Base-by-base conservation (phyloP, 2,888 invertebrate species). In the Notocelia uddmanniana region DNA sequence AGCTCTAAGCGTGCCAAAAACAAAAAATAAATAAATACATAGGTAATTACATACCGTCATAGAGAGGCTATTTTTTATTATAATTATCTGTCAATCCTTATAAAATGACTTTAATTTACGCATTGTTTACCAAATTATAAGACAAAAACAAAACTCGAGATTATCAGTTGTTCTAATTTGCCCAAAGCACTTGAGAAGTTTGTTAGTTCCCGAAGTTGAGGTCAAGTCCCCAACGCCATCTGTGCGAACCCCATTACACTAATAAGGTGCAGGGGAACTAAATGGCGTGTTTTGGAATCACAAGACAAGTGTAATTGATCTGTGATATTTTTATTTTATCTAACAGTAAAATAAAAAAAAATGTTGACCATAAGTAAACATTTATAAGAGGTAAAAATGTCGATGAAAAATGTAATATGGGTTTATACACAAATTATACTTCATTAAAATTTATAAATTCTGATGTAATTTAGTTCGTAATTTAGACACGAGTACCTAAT, bases 181-280 rank as follows among this genome's bases (percentile, higher is more conserved):
- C 54, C 52, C 66, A 60, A 67, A 71, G 59, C 66, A 41, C 68
- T 69, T 55, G 68, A 52, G 60, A 66, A 71, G 71, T 71, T 71
- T 45, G 64, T 37, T 71, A 71, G 71, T 71, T 71, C 18, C 59
- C 71, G 59, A 71, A 71, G 71, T 71, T 66, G 66, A 54, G 71
- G 71, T 71, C 71, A 71, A 71, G 66, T 67, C 72, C 55, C 59
- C 26, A 57, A 26, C 67, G 72, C 72, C 72, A 72, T 68, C 72
- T 72, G 48, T 72, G 68, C 9, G 57, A 62, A n/a, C 19, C 57
- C 62, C 68, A 57, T 62, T 62, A 50, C 67, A 72, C 72, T 72
- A 72, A 62, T 37, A 59, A 31, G 41, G 37, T 54, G 19, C 60
- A 26, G 57, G 62, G 23, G 50, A 62, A 57, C 45, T 31, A 57